Base-by-base conservation (phyloP, 2,113 vertebrate species). In the Myotis brandtii region DNA sequence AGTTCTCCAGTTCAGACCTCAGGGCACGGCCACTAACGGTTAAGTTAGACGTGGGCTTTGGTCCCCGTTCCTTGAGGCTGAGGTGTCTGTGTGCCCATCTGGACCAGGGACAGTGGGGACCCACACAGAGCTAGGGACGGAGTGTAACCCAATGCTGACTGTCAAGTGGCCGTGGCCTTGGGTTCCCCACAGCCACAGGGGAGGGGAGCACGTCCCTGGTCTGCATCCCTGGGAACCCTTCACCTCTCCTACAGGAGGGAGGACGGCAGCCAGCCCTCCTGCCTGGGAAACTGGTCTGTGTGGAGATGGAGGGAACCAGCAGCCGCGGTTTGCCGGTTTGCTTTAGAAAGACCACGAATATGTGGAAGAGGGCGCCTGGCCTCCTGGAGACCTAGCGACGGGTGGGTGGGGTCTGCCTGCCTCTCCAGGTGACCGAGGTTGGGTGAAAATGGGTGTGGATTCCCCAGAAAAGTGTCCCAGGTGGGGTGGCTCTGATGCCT, bases 1-100 rank as follows among this genome's bases (percentile, higher is more conserved):
- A 70, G 27, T 30, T 34, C 77, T 50, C 37, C 14, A 30, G 21
- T 25, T 40, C 56, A 12, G 59, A 50, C 20, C 37, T 21, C 2
- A 1, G 21, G 64, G 20, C 2, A 1, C 0, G 1, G 13, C 30
- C 14, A 21, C 30, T 48, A 20, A 25, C 0, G 1, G 18, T 16
- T 54, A 11, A 2, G 34, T 10, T 9, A 67, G 56, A 21, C 48
- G 48, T 56, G 21, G 50, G 56, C 50, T 48, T 76, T 76, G 87
- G 59, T 20, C 13, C 8, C 0, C 6, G 27, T 32, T 40, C 69
- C 77, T 21, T n/a, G 25, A 30, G 27, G 30, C 66, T 9, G 30
- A 54, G 46, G 30, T 2, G 13, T 66, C 54, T n/a, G 32, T 9
- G 25, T 1, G 7, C 40, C 37, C 13, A 0, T 54, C 54, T 25